Conservation (phyloP, 2,113 vertebrate genomes). For the Phalacrocorax pelagicus region DNA sequence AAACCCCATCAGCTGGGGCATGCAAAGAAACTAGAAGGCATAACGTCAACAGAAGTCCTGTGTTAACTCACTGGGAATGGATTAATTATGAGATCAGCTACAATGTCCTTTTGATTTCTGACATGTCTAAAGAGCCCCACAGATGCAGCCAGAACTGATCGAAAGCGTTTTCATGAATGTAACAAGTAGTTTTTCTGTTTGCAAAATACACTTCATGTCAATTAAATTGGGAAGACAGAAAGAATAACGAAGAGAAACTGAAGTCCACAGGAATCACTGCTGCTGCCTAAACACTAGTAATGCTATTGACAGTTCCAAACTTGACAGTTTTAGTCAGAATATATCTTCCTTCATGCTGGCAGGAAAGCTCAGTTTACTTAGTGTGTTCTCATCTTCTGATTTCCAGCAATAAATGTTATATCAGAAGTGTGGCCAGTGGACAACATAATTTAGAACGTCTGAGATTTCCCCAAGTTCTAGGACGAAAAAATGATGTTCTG, state of each 20-base stretch:
- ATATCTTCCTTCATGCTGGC: neutral
- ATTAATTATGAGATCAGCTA: neutral
- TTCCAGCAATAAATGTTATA: neutral
- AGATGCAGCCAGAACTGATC: neutral
- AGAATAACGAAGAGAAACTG: neutral
- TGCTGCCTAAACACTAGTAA: neutral
- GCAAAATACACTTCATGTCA: neutral
- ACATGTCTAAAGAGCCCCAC: neutral
- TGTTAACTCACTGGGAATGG: neutral
- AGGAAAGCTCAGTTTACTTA: neutral
- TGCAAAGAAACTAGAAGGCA: neutral
- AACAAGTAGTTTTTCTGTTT: neutral
- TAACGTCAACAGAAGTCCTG: accelerated
- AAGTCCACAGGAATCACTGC: neutral
- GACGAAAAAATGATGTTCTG: neutral
- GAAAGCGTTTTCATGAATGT: neutral
- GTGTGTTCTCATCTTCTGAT: neutral
- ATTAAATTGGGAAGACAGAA: neutral
- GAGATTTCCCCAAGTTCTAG: neutral
- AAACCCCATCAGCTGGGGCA: neutral
- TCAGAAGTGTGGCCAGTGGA: neutral
- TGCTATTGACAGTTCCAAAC: neutral
- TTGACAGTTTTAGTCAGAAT: neutral
- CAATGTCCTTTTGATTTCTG: neutral
- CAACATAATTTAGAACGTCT: neutral